phyloP scores from a whole-genome alignment of 1,140 invertebrate species.

The Gryllus bimaculatus region DNA sequence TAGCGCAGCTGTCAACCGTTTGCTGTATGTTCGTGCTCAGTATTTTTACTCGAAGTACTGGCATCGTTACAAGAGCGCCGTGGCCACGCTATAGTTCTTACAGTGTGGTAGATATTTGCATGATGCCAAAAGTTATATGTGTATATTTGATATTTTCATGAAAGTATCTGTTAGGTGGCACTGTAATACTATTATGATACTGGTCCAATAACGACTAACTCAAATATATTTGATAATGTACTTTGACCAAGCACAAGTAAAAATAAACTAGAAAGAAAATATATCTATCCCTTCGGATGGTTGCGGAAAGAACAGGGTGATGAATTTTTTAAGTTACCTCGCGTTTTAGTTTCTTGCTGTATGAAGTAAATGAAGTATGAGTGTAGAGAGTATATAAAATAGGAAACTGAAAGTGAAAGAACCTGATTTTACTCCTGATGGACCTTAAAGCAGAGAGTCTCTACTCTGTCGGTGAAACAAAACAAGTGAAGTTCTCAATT shows the following conservation, averaged over 20 bases:
- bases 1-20: too few species aligned
- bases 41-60: background rate
- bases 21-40: too few species aligned
- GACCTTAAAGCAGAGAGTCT: too few species aligned
- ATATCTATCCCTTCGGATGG: background rate
- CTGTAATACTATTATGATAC: background rate
- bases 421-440: background rate
- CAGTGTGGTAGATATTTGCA: background rate
- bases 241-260: background rate
- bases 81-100: background rate
- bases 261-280: background rate
- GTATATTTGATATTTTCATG: constrained; percentile 6
- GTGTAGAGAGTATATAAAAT: background rate
- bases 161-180: background rate
- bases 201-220: background rate
- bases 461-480: too few species aligned
- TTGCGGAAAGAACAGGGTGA: constrained; percentile 3
- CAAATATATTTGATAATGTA: background rate
- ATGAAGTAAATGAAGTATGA: background rate
- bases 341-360: background rate
- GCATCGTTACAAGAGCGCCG: background rate
- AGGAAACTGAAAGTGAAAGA: background rate
- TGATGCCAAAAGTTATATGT: background rate
- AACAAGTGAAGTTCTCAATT: too few species aligned
- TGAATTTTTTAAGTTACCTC: background rate